phyloP scores from a whole-genome alignment of 2,888 invertebrate species.

The Drosophila helvetica region DNA sequence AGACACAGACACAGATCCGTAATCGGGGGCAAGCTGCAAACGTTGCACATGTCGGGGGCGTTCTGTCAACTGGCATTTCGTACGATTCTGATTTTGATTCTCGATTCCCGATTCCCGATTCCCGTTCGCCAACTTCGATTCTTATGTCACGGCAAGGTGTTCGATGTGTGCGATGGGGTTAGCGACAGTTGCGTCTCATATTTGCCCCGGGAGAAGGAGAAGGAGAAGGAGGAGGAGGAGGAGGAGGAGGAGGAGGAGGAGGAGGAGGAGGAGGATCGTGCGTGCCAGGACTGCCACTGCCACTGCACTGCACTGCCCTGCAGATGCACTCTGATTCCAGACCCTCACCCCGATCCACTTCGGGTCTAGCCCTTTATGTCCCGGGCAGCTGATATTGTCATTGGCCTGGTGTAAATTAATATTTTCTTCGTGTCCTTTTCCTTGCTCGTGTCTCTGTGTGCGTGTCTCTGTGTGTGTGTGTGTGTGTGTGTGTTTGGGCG shows the following conservation, averaged over 20 bases:
- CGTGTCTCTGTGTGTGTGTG: constrained; percentile 9
- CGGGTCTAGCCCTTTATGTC: constrained; percentile 26
- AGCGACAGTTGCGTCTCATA: constrained; percentile 52
- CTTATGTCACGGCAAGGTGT: constrained; percentile 60
- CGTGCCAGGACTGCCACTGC: constrained; percentile 70
- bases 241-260: not conserved
- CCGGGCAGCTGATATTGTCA: constrained; percentile 63
- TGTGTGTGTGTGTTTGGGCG: constrained; percentile 28
- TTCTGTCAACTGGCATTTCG: constrained; percentile 66
- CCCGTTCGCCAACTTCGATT: constrained; percentile 7
- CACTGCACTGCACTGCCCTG: too few relatives aligned
- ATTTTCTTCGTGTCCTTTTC: constrained; percentile 63
- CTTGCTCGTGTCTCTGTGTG: not conserved
- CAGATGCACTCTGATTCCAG: constrained; percentile 49
- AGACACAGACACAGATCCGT: constrained; percentile 15
- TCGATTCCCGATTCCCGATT: constrained; percentile 1
- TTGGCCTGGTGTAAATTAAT: constrained; percentile 69
- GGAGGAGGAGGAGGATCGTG: constrained; percentile 23
- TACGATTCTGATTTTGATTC: constrained; percentile 66
- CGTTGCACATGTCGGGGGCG: constrained; percentile 75
- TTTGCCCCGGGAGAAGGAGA: constrained; percentile 53
- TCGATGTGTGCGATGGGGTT: constrained; percentile 61
- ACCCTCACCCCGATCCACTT: constrained; percentile 1
- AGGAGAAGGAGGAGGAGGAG: not conserved
- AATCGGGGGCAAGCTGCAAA: constrained; percentile 46